These are phyloP conservation scores for Cephonodes hylas DNA, from an alignment of 2,888 invertebrate species.

Conservation along the genomic window DNA sequence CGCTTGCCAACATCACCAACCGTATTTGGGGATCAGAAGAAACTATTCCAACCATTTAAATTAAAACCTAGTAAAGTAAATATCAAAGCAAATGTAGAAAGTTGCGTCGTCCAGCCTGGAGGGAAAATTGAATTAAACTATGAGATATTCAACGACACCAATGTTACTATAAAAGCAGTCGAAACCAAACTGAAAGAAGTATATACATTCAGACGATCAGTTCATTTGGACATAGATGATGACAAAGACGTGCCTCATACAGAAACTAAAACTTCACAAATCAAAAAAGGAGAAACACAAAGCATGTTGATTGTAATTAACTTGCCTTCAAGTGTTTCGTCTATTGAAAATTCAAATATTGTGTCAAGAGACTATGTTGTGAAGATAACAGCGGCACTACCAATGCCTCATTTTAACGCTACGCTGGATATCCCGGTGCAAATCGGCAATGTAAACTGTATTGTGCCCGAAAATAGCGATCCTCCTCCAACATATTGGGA, in stretches of 20 bases:
- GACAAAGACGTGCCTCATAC: conserved; percentile 27
- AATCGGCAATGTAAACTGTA: conserved; percentile 28
- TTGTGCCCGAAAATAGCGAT: conserved; percentile 11
- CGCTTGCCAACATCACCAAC: conserved; percentile 31
- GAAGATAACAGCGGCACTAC: conserved; percentile 30
- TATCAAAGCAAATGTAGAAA: conserved; percentile 36
- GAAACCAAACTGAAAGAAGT: conserved; percentile 35
- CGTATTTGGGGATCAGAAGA: conserved; percentile 36
- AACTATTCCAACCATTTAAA: conserved; percentile 36
- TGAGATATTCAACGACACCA: conserved; percentile 38
- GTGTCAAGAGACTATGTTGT: conserved; percentile 36
- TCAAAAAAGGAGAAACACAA: conserved; percentile 27
- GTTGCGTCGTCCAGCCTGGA: conserved; percentile 33
- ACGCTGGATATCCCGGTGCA: conserved; percentile 37
- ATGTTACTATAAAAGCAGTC: conserved; percentile 33
- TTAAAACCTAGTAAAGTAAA: conserved; percentile 32
- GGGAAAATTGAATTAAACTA: conserved; percentile 35
- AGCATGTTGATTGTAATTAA: conserved; percentile 21
- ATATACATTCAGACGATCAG: conserved; percentile 27
- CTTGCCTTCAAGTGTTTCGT: conserved; percentile 27
- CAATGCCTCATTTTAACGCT: conserved; percentile 38
- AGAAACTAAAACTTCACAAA: conserved; percentile 30
- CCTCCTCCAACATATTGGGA: conserved; percentile 42
- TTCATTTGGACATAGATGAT: conserved; percentile 18
- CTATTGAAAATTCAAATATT: conserved; percentile 37